Evolutionary conservation across 1,140 invertebrate genomes (phyloP), one percentile per base, ranked within the genome.

Genomic region (Magallana ariakensis): DNA sequence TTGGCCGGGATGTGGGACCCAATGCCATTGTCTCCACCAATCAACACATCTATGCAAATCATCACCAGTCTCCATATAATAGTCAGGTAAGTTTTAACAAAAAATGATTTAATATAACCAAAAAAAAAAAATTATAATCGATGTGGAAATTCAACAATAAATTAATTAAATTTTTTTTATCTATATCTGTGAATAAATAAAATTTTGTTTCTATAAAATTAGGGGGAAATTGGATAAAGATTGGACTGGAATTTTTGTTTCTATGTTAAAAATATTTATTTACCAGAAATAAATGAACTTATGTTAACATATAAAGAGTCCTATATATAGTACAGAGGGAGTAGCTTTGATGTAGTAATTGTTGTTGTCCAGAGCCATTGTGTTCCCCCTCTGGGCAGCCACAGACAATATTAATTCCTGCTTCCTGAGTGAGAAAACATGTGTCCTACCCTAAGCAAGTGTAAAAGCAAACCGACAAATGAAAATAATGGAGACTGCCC

Each of bases 11-110:
- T 26, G 70, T 62, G 53, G 83, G 85, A 11, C 81, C 46, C 54
- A 56, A 85, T 54, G 60, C 80, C 55, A 66, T 70, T 80, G 84
- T 84, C 55, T 81, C 85, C 70, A 83, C 82, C 56, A 84, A 84
- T 84, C 82, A 84, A 60, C 53, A 84, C 55, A 54, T 46, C 26
- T 33, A 58, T 57, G 55, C 55, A 56, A 54, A 84, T 84, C 82
- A 84, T 1, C 82, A 84, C 5, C n/a, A 19, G 57, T 57, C 55
- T 56, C 82, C 82, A 58, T 84, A 56, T 33, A 54, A 26, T 19
- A 84, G 82, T 84, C 82, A 57, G 82, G 82, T 84, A 46, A 26
- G 82, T 22, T 56, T 62, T 16, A 62, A 16, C 15, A 62, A 62
- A 46, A 5, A 46, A 46, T 46, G 33, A 2, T 46, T 46, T 46